Base-by-base conservation (phyloP, 2,888 invertebrate species). In the Anodontia alba region DNA sequence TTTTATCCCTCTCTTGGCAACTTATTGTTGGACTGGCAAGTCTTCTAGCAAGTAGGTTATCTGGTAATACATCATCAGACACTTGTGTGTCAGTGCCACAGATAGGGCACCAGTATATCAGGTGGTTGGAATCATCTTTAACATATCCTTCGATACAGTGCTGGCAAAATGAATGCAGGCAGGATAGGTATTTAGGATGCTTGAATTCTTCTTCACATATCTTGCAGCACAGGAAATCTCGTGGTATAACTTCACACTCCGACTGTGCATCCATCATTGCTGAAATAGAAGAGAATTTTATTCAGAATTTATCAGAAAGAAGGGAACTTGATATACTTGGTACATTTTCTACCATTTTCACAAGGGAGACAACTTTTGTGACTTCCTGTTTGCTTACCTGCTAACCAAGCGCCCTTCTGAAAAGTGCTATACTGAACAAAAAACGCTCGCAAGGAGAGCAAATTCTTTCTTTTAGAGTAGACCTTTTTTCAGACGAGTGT, bases 141-240 rank as follows among this genome's bases (percentile, higher is more conserved):
- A 79, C 71, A 66, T 89, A 85, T 26, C 80, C 78, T 12, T 84
- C 76, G 1, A 89, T 83, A 77, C 89, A 89, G 23, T 78, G 70
- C 26, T 84, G 73, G 46, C 89, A 89, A 81, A 88, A 89, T 10
- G 91, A 90, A 66, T 91, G 92, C 20, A 91, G 87, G 76, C 91
- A 92, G 26, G 88, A 87, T 15, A 92, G 88, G 62, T 89, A 89
- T 68, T 89, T 90, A 5, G 92, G 91, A 17, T 90, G 84, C 51
- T 89, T 90, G 80, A 87, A 91, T 74, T 92, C 92, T 46, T 92
- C 92, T 33, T 88, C 87, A 67, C 92, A 92, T 72, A 91, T 82
- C 57, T 88, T 88, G 74, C 92, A 92, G 87, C 90, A 90, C 29
- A 91, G 88, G 75, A 91, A 90, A 71, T 90, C 88, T 8, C 91